Evolutionary conservation across 2,113 vertebrate species (phyloP).

Genomic region (Coryphaenoides rupestris): DNA sequence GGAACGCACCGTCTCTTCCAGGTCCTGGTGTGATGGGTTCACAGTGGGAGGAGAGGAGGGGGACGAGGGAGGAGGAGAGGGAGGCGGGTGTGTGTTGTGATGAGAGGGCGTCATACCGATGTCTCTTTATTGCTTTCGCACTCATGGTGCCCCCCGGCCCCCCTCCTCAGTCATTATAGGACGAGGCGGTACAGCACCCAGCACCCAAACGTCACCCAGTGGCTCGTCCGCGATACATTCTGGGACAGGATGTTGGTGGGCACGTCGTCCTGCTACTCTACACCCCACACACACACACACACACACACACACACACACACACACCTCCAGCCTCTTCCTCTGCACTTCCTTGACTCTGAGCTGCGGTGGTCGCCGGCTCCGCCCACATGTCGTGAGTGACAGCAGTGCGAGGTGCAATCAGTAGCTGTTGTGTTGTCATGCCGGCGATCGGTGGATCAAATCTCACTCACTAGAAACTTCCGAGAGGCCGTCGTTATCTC

Average conservation of each 20-base stretch:
- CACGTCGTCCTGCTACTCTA: too few species aligned
- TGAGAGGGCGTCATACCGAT: too few species aligned
- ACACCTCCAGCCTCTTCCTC: background rate
- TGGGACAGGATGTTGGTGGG: too few species aligned
- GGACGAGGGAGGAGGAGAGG: too few species aligned
- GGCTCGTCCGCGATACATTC: too few species aligned
- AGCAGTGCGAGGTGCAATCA: slow-evolving; percentile 54
- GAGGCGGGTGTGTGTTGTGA: slow-evolving; percentile 29
- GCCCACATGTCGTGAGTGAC: slow-evolving; percentile 37
- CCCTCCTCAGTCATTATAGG: slow-evolving; percentile 47
- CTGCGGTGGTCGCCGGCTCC: slow-evolving; percentile 30
- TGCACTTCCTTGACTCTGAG: slow-evolving; percentile 38
- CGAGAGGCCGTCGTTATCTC: slow-evolving; percentile 25
- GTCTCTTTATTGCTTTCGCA: slow-evolving; percentile 53
- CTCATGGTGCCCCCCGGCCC: background rate
- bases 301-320: too few species aligned
- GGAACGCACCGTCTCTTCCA: too few species aligned
- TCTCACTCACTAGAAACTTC: slow-evolving; percentile 17
- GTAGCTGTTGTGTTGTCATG: slow-evolving; percentile 45
- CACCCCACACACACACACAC: slow-evolving; percentile 21
- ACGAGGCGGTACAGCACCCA: slow-evolving; percentile 87
- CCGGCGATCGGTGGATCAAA: slow-evolving; percentile 41
- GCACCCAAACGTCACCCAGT: slow-evolving; percentile 87
- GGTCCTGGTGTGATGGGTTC: too few species aligned
- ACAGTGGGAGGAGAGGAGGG: slow-evolving; percentile 67